phyloP scores from a whole-genome alignment of 2,888 invertebrate genomes.

The Drosophila kambysellisi region DNA sequence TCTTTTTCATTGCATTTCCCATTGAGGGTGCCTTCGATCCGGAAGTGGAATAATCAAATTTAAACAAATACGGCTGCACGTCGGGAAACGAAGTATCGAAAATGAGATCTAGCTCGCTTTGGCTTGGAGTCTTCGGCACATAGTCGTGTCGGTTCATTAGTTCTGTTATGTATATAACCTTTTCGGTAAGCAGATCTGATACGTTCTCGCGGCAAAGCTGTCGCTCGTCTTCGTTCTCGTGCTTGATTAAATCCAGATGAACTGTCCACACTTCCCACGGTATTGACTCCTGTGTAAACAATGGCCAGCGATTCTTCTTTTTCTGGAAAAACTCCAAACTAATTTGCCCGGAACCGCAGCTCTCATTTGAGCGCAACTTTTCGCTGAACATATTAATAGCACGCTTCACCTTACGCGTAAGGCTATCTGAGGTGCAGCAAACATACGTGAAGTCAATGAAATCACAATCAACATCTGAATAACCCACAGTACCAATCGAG shows the following conservation, averaged over 20 bases:
- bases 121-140: slow-evolving; percentile 97
- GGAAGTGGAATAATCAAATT: slow-evolving; percentile 93
- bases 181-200: slow-evolving; percentile 95
- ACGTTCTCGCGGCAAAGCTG: slow-evolving; percentile 95
- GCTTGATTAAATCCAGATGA: slow-evolving; percentile 93
- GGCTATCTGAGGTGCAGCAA: slow-evolving; percentile 93
- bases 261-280: slow-evolving; percentile 99
- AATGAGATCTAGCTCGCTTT: slow-evolving; percentile 95
- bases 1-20: slow-evolving; percentile 95
- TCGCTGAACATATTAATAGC: slow-evolving; percentile 93
- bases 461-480: slow-evolving; percentile 98
- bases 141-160: slow-evolving; percentile 98
- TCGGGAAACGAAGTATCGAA: slow-evolving; percentile 97
- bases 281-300: slow-evolving; percentile 95
- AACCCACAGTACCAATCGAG: slow-evolving; percentile 97
- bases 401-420: slow-evolving; percentile 90
- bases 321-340: slow-evolving; percentile 98
- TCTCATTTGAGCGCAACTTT: slow-evolving; percentile 90
- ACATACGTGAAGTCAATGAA: slow-evolving; percentile 99
- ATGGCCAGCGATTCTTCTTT: slow-evolving; percentile 93
- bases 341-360: slow-evolving; percentile 92
- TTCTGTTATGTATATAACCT: slow-evolving; percentile 97
- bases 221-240: slow-evolving; percentile 94
- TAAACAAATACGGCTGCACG: slow-evolving; percentile 98
- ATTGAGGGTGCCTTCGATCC: slow-evolving; percentile 93